Evolutionary conservation across 2,797 vertebrate species (phyloP), one percentile per base, ranked within the genome.

Genomic region (Rhinella marina): DNA sequence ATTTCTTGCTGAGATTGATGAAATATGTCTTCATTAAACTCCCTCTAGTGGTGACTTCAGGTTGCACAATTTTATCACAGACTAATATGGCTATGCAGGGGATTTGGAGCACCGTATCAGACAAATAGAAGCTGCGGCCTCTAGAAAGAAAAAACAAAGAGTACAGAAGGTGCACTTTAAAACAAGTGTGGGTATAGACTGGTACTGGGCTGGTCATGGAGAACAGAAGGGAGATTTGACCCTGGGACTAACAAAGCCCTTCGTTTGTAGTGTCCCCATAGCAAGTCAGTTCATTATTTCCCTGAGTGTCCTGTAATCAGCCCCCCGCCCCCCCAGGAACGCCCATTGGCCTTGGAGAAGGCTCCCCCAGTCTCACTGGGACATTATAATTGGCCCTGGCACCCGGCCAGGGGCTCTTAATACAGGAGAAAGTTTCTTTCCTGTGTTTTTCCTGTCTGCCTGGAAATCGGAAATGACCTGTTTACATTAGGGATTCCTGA

Each of bases 401-500:
- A 86, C 59, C 66, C 1, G 66, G 14, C 92, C 92, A 91, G 11
- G 68, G 79, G 82, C 80, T 85, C 91, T 86, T 91, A 91, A 90
- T 10, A 61, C 91, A 92, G 92, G 93, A 88, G 92, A 93, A 93
- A 92, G 87, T 91, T 81, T 91, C 7, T 29, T 87, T 78, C 90
- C 86, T 91, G 91, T 87, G 90, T 57, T 90, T 90, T 91, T 89
- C 10, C 87, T 91, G 90, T 90, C 79, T 90, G 0, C 13, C 90
- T 90, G 88, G 85, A 90, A 82, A 90, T 92, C 85, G 88, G 92
- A 93, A 93, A 90, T 78, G 90, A 87, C 88, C 91, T 91, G 90
- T 93, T 93, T 93, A 90, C 91, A 90, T 91, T 91, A 66, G 62
- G 84, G 90, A 91, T 92, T 93, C 90, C 91, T 91, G 88, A 90